Percentiles rank a stretch among this genome's conserved stretches.
These are phyloP conservation scores for Acrocephalus kingi DNA, from an alignment of 2,113 vertebrate species.

Conservation along the genomic window DNA sequence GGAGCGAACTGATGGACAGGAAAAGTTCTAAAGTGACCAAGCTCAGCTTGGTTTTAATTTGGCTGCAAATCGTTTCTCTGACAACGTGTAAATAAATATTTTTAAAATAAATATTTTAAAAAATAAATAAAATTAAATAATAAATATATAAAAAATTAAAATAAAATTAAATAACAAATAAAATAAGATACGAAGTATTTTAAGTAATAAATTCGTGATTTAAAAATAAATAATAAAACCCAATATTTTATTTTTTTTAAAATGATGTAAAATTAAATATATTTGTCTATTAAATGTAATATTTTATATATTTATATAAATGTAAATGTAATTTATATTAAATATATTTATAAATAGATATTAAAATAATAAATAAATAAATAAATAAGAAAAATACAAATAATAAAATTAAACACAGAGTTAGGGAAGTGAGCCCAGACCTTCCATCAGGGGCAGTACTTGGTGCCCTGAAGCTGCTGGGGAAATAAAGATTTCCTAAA, in stretches of 20 bases:
- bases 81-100: neutral
- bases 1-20: neutral
- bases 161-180: neutral
- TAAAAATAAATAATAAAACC: too few species aligned
- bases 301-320: too few species aligned
- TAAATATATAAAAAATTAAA: neutral
- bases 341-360: too few species aligned
- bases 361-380: too few species aligned
- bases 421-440: neutral
- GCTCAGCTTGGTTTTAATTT: neutral
- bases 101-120: too few species aligned
- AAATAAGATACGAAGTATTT: neutral
- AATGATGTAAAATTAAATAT: too few species aligned
- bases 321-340: too few species aligned
- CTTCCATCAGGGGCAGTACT: neutral
- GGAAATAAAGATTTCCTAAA: neutral
- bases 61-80: neutral
- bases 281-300: too few species aligned
- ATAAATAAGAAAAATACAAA: neutral
- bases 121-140: neutral
- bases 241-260: too few species aligned
- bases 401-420: accelerated
- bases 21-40: neutral
- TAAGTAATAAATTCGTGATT: neutral
- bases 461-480: neutral